Evolutionary conservation across 1,140 invertebrate species (phyloP), one percentile per base, ranked within the genome.

Genomic region (Heterodera carotae): DNA sequence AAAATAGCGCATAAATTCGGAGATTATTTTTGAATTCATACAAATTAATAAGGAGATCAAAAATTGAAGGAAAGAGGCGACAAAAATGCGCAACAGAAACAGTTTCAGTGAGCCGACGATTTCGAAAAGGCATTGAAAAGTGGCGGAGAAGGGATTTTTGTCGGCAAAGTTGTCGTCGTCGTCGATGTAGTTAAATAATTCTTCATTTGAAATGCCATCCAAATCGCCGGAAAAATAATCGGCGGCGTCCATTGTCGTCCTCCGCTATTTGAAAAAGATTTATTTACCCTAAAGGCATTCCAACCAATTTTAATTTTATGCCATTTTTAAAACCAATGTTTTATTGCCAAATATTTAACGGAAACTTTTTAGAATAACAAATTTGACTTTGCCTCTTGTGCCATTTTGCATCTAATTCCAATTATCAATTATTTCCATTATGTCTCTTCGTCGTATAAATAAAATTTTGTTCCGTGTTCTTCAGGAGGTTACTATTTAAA

Each of bases 371-470:
- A 8, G 39, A 43, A 8, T 43, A 8, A 43, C n/a, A n/a, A n/a
- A n/a, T n/a, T n/a, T n/a, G n/a, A n/a, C n/a, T 43, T 43, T 43
- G 39, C 39, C 39, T 43, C 39, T 43, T 43, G 12, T 8, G 39
- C 12, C 6, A 43, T 43, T 6, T 43, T 43, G 39, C 39, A 43
- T 43, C n/a, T n/a, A n/a, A n/a, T n/a, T n/a, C n/a, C n/a, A n/a
- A n/a, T n/a, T n/a, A n/a, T n/a, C n/a, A 43, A 8, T 43, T 43
- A 6, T 43, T 12, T 43, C 39, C 6, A 56, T 2, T 2, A 74
- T 74, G 72, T 74, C 72, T 18, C 27, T 74, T 62, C 59, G 72
- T 27, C 59, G 72, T 62, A 31, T 74, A 59, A 74, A 74, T 39
- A 62, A 39, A 64, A 74, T 74, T 74, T 27, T 36, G 18, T 74